Conservation (phyloP, 1,140 invertebrate genomes). For the Venustaconcha ellipsiformis region DNA sequence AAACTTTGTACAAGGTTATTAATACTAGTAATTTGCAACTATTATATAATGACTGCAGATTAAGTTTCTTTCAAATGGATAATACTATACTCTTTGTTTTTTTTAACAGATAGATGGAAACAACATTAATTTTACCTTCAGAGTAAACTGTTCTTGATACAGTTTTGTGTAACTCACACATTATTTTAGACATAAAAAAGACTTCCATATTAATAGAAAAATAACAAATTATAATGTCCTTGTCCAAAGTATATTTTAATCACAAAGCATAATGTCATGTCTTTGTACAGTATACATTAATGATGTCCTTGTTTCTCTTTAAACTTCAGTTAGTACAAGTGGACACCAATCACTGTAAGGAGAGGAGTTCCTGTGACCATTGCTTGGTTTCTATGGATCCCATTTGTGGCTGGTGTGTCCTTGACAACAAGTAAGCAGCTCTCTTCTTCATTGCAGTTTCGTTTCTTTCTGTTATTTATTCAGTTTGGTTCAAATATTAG, state of each 20-base stretch:
- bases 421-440: slow-evolving; percentile 45
- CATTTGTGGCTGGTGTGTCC: slow-evolving; percentile 62
- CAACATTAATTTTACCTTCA: no score
- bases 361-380: slow-evolving; percentile 41
- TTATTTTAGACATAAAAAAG: background rate
- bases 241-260: background rate
- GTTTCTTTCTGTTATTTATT: no score
- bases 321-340: slow-evolving; percentile 38
- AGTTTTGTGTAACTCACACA: background rate
- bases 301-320: background rate
- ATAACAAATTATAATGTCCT: no score
- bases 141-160: no score
- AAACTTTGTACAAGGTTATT: no score
- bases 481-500: no score
- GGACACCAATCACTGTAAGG: slow-evolving; percentile 45
- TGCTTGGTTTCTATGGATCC: slow-evolving; percentile 47
- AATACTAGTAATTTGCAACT: no score
- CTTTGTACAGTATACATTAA: background rate
- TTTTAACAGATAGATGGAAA: no score
- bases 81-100: no score
- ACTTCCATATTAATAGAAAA: background rate
- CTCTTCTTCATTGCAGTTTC: no score
- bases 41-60: no score
- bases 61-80: no score
- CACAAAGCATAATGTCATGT: background rate